phyloP scores from a whole-genome alignment of 2,113 vertebrate species.

The Rhinolophus ferrumequinum region DNA sequence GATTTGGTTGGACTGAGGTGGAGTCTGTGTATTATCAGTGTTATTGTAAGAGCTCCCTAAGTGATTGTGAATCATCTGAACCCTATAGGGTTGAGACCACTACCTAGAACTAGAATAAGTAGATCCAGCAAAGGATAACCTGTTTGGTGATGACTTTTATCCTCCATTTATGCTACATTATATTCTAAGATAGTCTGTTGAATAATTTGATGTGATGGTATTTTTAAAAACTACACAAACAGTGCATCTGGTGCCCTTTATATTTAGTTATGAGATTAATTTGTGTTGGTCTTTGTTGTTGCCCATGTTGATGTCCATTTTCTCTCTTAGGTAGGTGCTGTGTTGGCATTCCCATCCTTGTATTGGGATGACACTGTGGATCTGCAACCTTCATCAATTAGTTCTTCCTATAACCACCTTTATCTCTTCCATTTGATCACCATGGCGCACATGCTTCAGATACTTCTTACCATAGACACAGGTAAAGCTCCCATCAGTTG shows the following conservation, averaged over 20 bases:
- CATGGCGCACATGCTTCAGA: slow-evolving; percentile 94
- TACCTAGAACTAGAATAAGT: slow-evolving; percentile 45
- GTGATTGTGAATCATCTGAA: background rate
- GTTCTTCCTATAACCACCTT: slow-evolving; percentile 95
- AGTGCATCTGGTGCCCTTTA: background rate
- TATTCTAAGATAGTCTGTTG: slow-evolving; percentile 38
- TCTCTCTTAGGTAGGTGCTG: slow-evolving; percentile 90
- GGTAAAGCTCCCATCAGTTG: slow-evolving; percentile 74
- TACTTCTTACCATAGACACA: slow-evolving; percentile 89
- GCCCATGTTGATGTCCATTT: slow-evolving; percentile 5
- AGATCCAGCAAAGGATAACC: background rate
- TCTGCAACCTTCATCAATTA: slow-evolving; percentile 93
- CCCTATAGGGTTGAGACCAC: background rate
- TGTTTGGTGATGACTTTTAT: background rate
- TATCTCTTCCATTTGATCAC: slow-evolving; percentile 96
- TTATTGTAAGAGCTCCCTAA: background rate
- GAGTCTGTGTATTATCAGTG: background rate
- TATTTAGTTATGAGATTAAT: slow-evolving; percentile 24
- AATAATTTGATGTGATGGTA: slow-evolving; percentile 20
- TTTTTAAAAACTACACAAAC: background rate
- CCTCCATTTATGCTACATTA: background rate
- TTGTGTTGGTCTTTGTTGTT: slow-evolving; percentile 12
- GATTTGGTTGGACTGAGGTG: background rate
- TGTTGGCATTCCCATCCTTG: slow-evolving; percentile 93
- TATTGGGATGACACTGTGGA: slow-evolving; percentile 96